Base-by-base conservation (phyloP, 2,797 vertebrate genomes). In the Argya squamiceps region DNA sequence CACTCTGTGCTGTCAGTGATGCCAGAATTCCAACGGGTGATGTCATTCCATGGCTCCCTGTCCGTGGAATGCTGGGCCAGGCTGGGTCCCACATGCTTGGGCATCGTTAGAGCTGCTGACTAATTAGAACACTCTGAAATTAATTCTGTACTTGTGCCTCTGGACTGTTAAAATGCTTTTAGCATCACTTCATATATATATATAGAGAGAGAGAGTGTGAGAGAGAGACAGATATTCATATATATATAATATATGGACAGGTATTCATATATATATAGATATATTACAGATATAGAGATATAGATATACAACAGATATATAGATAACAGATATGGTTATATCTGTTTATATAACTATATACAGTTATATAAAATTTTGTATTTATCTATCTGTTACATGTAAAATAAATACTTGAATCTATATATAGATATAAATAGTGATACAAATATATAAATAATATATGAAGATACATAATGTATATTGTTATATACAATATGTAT, bases 21-120 rank as follows among this genome's bases (percentile, higher is more conserved):
- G 70, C 39, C 17, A 1, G n/a, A 39, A 36, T 58, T 21, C 20
- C 0, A 0, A 4, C 43, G 1, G 44, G 0, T 55, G 69, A 15
- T 65, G 80, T 15, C 22, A 22, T 26, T 62, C 26, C 46, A 1
- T 7, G 64, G 12, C 2, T 71, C n/a, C 26, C 3, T 3, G 15
- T 62, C 26, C 41, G 1, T 11, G 56, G 52, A 24, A 8, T 18
- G 1, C 44, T 29, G 62, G 23, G 26, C 62, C 37, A 2, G 7
- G 46, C 76, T 80, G 68, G 36, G 3, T 71, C 41, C 74, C 53
- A 68, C 46, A 2, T 26, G 34, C 37, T 53, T 1, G 1, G 39
- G 67, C 55, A 50, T 43, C 8, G 0, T 67, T 68, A 39, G 6
- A 32, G 20, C 15, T 75, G 81, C 55, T 68, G 59, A 22, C 37